phyloP scores from a whole-genome alignment of 2,888 invertebrate species.

The Xestia c-nigrum region DNA sequence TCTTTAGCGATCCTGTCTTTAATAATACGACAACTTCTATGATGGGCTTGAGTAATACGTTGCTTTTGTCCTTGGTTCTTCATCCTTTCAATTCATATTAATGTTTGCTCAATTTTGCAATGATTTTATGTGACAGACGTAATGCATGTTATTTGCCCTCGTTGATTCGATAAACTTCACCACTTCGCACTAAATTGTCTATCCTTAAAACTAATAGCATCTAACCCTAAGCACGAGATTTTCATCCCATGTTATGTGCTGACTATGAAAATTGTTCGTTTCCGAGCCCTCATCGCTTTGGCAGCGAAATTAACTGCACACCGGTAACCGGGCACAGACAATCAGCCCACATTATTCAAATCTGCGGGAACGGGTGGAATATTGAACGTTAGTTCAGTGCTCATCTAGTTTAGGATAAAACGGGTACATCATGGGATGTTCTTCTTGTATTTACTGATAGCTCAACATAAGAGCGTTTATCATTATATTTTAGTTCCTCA shows the following conservation, averaged over 20 bases:
- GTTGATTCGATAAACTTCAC: not conserved
- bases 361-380: conserved; percentile 39
- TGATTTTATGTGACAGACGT: not conserved
- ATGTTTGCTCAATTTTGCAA: not conserved
- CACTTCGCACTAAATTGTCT: not conserved
- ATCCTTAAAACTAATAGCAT: not conserved
- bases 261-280: conserved; percentile 33
- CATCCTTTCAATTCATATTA: not conserved
- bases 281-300: conserved; percentile 15
- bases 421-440: not conserved
- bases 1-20: not conserved
- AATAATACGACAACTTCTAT: not conserved
- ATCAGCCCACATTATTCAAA: conserved; percentile 69
- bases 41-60: not conserved
- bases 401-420: conserved; percentile 1
- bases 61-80: not conserved
- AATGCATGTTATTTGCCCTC: not conserved
- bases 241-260: no score
- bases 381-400: conserved; percentile 24
- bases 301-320: conserved; percentile 66
- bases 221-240: not conserved
- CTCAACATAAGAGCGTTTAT: not conserved
- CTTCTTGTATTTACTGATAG: not conserved
- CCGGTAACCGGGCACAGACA: conserved; percentile 45
- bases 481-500: not conserved